phyloP scores from a whole-genome alignment of 2,797 vertebrate genomes.

The Notamacropus eugenii region DNA sequence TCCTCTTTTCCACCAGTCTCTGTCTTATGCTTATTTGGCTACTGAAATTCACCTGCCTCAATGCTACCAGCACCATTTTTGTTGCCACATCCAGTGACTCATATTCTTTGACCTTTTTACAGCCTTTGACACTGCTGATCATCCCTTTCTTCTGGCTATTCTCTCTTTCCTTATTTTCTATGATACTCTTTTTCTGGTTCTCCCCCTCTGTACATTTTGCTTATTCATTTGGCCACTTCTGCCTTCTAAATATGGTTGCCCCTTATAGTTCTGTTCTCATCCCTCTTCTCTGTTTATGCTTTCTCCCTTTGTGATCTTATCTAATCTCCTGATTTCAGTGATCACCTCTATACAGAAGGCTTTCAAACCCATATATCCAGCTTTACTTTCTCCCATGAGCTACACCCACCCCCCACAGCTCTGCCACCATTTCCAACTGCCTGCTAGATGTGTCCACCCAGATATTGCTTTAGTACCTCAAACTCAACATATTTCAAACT shows the following conservation, averaged over 20 bases:
- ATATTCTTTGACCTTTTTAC: neutral
- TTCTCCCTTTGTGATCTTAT: neutral
- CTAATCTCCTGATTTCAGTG: neutral
- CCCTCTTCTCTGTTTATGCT: neutral
- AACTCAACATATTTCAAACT: neutral
- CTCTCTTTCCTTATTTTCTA: neutral
- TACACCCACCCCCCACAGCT: neutral
- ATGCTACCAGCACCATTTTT: neutral
- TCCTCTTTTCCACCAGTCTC: neutral
- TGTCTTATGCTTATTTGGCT: neutral
- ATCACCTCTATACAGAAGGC: neutral
- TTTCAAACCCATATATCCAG: neutral
- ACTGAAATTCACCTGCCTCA: neutral
- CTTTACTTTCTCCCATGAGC: neutral
- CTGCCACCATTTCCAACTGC: neutral
- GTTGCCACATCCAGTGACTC: neutral
- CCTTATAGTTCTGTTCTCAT: neutral
- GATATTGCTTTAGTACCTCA: neutral
- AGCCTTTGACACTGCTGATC: neutral
- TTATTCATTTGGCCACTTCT: neutral
- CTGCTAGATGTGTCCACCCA: neutral
- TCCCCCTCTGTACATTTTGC: neutral
- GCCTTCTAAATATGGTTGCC: neutral
- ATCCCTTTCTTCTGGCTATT: neutral
- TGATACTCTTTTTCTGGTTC: neutral